phyloP scores from a whole-genome alignment of 37 sponge, comb jelly and placozoan genomes.

The Diacarnus erythraeanus region DNA sequence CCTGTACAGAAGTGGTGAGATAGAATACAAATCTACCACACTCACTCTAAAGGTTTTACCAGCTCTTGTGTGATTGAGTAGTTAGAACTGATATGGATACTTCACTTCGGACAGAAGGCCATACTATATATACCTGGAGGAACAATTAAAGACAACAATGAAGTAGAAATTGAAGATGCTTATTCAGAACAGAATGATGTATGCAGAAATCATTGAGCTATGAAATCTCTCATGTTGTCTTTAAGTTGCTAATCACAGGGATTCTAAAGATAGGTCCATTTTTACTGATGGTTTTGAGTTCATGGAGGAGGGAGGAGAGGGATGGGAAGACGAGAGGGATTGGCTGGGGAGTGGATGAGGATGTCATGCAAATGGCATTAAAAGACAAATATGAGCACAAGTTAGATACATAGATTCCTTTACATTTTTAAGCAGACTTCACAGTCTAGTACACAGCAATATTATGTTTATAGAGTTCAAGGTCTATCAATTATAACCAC shows the following conservation, averaged over 20 bases:
- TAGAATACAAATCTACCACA: no score
- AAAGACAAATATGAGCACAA: background rate
- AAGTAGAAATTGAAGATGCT: constrained; percentile 44
- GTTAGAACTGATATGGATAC: no score
- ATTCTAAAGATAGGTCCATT: no score
- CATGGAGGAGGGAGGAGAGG: background rate
- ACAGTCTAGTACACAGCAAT: background rate
- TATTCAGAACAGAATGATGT: constrained; percentile 55
- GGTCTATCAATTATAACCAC: no score
- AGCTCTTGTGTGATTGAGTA: no score
- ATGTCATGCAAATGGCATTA: constrained; percentile 25
- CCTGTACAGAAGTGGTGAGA: no score
- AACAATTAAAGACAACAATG: constrained; percentile 86
- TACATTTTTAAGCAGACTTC: background rate
- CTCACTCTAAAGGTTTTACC: no score
- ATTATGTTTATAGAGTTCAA: no score
- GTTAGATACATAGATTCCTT: background rate
- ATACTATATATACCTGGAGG: no score
- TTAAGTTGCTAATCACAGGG: no score
- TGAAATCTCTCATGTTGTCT: background rate
- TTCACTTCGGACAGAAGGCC: no score
- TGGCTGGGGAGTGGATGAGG: constrained; percentile 20
- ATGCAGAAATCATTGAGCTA: background rate
- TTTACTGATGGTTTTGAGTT: constrained; percentile 58
- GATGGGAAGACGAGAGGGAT: constrained; percentile 17